Conservation (phyloP, 2,113 vertebrate genomes). For the Prunella himalayana region DNA sequence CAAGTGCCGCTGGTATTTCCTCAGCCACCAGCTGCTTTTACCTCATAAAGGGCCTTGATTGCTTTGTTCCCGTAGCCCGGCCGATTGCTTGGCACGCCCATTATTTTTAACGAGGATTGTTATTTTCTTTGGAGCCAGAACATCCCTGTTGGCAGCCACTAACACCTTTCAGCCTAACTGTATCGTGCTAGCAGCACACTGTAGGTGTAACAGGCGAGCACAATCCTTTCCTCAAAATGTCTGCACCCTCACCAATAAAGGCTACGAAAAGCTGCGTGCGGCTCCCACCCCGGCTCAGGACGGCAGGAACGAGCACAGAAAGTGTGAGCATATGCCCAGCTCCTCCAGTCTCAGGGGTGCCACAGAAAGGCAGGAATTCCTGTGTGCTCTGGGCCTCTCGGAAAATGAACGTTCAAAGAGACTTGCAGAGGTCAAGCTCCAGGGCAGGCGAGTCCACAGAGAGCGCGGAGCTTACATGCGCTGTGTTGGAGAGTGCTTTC, state of each 20-base stretch:
- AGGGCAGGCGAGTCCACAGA: background rate
- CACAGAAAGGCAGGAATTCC: background rate
- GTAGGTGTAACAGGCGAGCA: background rate
- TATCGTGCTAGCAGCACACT: background rate
- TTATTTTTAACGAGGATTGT: constrained; percentile 43
- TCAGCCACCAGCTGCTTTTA: constrained; percentile 49
- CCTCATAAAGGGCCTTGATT: constrained; percentile 49
- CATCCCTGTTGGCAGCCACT: constrained; percentile 2
- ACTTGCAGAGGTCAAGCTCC: background rate
- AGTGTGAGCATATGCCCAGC: background rate
- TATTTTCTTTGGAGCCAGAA: constrained; percentile 25
- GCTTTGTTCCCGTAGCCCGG: background rate
- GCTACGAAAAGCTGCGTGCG: background rate
- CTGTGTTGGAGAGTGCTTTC: background rate
- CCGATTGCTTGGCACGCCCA: background rate
- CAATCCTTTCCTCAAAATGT: background rate
- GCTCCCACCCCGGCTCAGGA: background rate
- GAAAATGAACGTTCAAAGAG: background rate
- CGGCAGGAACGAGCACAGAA: background rate
- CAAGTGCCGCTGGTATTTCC: constrained; percentile 20
- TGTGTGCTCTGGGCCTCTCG: background rate
- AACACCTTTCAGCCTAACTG: background rate
- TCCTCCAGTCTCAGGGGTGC: background rate
- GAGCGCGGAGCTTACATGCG: background rate
- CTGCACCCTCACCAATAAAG: background rate